Percentiles rank a stretch among this genome's conserved stretches.
Conservation (phyloP, 2,888 invertebrate genomes). For the Mesochorus sp. region DNA sequence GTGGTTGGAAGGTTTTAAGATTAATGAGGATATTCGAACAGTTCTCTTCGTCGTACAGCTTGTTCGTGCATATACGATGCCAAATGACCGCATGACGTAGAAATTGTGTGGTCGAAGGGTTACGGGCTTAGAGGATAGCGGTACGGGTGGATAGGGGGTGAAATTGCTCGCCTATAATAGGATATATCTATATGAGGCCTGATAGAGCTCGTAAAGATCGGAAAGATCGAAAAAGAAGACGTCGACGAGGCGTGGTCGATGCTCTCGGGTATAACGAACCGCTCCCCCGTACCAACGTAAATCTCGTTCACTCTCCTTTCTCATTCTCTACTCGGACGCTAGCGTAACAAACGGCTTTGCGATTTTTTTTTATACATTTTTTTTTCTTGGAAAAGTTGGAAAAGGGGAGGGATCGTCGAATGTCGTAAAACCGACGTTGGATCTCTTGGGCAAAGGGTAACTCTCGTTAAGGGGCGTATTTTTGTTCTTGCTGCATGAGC, state of each 20-base stretch:
- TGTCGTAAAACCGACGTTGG: slow-evolving; percentile 48
- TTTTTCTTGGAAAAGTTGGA: slow-evolving; percentile 9
- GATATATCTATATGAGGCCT: slow-evolving; percentile 32
- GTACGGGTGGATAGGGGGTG: background rate
- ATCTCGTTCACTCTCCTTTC: slow-evolving; percentile 57
- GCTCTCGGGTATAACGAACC: slow-evolving; percentile 65
- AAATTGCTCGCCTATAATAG: slow-evolving; percentile 18
- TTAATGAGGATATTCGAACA: slow-evolving; percentile 18
- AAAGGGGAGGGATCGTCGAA: slow-evolving; percentile 26
- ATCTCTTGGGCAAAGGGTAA: slow-evolving; percentile 63
- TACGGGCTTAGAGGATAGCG: background rate
- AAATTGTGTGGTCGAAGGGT: slow-evolving; percentile 33
- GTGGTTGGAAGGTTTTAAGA: no score
- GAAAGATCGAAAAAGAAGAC: slow-evolving; percentile 59
- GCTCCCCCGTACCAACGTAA: slow-evolving; percentile 68
- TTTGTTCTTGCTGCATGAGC: slow-evolving; percentile 12
- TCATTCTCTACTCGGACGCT: slow-evolving; percentile 34
- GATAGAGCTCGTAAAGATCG: slow-evolving; percentile 54
- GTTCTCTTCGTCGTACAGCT: slow-evolving; percentile 28
- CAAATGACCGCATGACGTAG: slow-evolving; percentile 40
- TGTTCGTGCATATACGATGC: slow-evolving; percentile 21
- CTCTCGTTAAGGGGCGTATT: slow-evolving; percentile 66
- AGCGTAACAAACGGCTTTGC: slow-evolving; percentile 57
- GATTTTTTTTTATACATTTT: slow-evolving; percentile 8
- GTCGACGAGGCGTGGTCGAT: slow-evolving; percentile 57